Conservation (phyloP, 1,140 invertebrate species). For the Drosophila pallidifrons region DNA sequence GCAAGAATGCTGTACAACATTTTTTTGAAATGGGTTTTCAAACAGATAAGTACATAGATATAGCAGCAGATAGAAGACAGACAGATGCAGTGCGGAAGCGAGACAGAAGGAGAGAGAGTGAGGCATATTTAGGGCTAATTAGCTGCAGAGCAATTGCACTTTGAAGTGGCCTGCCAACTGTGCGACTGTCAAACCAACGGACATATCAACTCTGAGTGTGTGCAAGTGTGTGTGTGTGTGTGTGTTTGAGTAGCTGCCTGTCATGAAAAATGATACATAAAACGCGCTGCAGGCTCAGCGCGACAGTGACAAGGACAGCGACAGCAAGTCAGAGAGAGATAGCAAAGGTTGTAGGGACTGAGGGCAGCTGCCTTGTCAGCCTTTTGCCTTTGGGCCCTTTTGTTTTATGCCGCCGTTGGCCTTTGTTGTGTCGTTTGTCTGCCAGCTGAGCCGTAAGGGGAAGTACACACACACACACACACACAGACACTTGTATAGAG, state of each 20-base stretch:
- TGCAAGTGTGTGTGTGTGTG: neutral
- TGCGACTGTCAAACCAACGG: conserved; percentile 66
- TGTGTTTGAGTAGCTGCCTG: conserved; percentile 55
- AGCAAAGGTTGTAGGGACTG: conserved; percentile 4
- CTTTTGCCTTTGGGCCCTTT: conserved; percentile 73
- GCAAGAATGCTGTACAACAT: conserved; percentile 21
- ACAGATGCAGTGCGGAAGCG: neutral
- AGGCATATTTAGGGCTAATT: conserved; percentile 66
- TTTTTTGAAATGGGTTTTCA: conserved; percentile 22
- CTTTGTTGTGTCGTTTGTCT: conserved; percentile 70
- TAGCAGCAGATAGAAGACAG: conserved; percentile 2
- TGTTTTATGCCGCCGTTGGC: conserved; percentile 78
- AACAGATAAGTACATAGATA: conserved; percentile 9
- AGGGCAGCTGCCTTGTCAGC: conserved; percentile 75
- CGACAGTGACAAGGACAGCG: conserved; percentile 9
- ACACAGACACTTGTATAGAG: conserved; percentile 34
- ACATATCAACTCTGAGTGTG: conserved; percentile 36
- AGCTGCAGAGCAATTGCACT: conserved; percentile 74
- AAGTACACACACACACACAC: conserved; percentile 20
- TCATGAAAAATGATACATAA: conserved; percentile 79
- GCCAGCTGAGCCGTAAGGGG: conserved; percentile 44
- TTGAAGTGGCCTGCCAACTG: conserved; percentile 73
- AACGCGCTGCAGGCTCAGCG: conserved; percentile 52
- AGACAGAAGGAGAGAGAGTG: too few relatives aligned
- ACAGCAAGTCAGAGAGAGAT: neutral